Base-by-base conservation (phyloP, 2,888 invertebrate species). In the Andrena trimmerana region DNA sequence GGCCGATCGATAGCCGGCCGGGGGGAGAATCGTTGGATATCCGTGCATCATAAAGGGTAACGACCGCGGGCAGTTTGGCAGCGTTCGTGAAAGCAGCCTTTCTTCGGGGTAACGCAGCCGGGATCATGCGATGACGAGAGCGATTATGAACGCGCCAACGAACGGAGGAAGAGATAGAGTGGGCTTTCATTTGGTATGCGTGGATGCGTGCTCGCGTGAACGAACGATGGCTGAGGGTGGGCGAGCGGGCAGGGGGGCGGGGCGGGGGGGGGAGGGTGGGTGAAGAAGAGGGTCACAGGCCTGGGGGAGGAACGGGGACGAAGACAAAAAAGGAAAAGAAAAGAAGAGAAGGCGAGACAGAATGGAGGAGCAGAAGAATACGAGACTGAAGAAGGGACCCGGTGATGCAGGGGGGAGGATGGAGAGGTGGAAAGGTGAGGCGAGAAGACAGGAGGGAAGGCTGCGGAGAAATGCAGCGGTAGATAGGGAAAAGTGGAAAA, bases 71-170 rank as follows among this genome's bases (percentile, higher is more conserved):
- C 81, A 83, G 81, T 86, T 86, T 83, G 87, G 86, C 86, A 80
- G 77, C 74, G 57, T 78, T 81, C 84, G 86, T 87, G 87, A 87
- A 87, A 87, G 87, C 87, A 78, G 79, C 73, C 85, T 85, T 87
- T 87, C 87, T 87, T 87, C 84, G 85, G 70, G 63, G 81, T 72
- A 85, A 80, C 74, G 71, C 81, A 71, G 83, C 85, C 82, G 78
- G 85, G 83, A 85, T 87, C 87, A 78, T 81, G 87, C 84, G 87
- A 87, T 87, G 87, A 87, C 85, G 84, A 79, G 84, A 77, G 78
- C 84, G 85, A 85, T 85, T 85, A 85, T 84, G 73, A 81, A 42
- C 83, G 75, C 72, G 80, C 71, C 78, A 73, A 52, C 24, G 70
- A 71, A 71, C 75, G 66, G 68, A 74, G 71, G 24, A 20, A 78